Percentiles rank a stretch among this genome's conserved stretches.
Evolutionary conservation across 2,888 invertebrate species (phyloP).

Genomic region (Protula sp.): DNA sequence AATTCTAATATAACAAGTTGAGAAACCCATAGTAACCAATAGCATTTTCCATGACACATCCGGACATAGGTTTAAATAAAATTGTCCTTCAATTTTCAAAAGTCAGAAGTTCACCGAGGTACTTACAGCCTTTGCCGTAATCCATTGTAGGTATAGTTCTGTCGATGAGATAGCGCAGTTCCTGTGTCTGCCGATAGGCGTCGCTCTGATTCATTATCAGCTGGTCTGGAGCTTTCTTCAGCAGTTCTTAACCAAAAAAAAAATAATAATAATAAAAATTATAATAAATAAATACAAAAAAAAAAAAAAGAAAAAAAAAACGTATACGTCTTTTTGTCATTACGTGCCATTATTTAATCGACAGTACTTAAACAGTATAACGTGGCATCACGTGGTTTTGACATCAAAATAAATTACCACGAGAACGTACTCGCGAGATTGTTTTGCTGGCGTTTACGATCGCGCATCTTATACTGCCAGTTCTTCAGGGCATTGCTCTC

Average conservation of each 20-base stretch:
- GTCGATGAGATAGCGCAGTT: slow-evolving; percentile 48
- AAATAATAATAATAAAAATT: no score
- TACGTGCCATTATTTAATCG: not conserved
- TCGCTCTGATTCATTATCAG: slow-evolving; percentile 52
- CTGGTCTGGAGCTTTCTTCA: slow-evolving; percentile 45
- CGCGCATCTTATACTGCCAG: slow-evolving; percentile 50
- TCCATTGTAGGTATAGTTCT: slow-evolving; percentile 48
- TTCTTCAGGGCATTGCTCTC: slow-evolving; percentile 49
- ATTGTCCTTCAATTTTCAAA: no score
- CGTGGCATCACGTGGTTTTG: no score
- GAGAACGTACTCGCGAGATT: slow-evolving; percentile 42
- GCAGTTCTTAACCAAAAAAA: slow-evolving; percentile 33
- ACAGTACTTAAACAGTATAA: no score
- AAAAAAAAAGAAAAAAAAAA: not conserved
- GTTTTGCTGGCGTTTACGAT: slow-evolving; percentile 48
- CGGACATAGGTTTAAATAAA: no score
- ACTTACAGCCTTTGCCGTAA: slow-evolving; percentile 53
- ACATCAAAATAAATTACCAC: no score
- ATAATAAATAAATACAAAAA: no score
- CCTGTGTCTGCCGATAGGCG: slow-evolving; percentile 40
- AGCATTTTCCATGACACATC: no score
- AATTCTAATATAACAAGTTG: no score
- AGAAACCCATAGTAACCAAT: no score
- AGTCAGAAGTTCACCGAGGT: not conserved
- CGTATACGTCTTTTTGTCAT: not conserved